These are phyloP conservation scores for Paramisgurnus dabryanus DNA, from an alignment of 2,113 vertebrate genomes.

Conservation along the genomic window DNA sequence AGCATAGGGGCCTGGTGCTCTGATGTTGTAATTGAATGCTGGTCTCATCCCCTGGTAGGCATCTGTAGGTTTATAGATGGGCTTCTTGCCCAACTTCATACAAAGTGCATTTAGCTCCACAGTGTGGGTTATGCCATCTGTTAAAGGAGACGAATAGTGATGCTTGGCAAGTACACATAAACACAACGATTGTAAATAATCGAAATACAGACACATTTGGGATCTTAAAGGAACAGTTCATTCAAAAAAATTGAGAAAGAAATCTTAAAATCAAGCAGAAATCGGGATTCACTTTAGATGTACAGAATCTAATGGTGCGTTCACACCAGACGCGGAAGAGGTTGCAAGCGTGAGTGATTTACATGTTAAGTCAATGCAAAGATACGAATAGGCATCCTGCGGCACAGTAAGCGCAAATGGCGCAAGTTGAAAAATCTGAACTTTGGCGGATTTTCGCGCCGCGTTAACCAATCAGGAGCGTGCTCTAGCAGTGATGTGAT, in stretches of 20 bases:
- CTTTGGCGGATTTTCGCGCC: no score
- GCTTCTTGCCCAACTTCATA: conserved; percentile 96
- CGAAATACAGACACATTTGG: background rate
- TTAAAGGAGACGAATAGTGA: conserved; percentile 53
- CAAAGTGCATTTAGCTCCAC: conserved; percentile 95
- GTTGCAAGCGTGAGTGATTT: no score
- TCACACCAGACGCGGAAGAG: no score
- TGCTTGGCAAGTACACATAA: background rate
- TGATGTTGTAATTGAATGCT: conserved; percentile 89
- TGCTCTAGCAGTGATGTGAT: no score
- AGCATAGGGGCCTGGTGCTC: conserved; percentile 86
- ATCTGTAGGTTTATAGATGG: conserved; percentile 93
- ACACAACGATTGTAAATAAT: background rate
- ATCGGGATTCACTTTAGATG: no score
- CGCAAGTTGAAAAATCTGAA: no score
- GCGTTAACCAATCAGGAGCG: no score
- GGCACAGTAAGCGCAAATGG: no score
- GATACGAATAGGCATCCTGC: no score
- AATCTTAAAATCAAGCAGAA: background rate
- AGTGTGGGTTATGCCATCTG: conserved; percentile 90
- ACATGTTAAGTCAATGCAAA: no score
- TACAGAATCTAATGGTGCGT: no score
- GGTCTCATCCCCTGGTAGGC: conserved; percentile 93
- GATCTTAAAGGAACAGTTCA: background rate
- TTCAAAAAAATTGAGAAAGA: no score